A percentile compares a stretch with the other conserved stretches of the same genome.
Conservation (phyloP, 2,888 invertebrate species). For the Hedya salicella region DNA sequence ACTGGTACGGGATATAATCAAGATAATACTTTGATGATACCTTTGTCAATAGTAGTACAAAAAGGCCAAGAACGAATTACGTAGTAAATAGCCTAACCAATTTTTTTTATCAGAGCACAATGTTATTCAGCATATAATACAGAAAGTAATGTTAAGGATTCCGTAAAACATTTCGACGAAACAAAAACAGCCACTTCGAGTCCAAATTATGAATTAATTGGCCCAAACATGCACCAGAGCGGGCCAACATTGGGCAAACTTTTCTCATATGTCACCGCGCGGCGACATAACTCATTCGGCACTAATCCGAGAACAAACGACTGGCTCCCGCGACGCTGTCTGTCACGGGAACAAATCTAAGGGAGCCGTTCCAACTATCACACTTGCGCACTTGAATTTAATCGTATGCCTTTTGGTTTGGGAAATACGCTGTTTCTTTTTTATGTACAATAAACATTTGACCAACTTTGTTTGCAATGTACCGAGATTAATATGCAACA, state of each 20-base stretch:
- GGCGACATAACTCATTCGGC: constrained; percentile 43
- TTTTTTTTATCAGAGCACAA: no score
- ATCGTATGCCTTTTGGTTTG: neutral
- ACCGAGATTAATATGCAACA: no score
- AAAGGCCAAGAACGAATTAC: no score
- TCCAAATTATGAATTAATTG: constrained; percentile 28
- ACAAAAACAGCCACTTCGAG: neutral
- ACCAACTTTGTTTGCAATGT: no score
- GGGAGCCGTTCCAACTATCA: constrained; percentile 41
- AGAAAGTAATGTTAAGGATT: neutral
- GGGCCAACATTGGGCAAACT: constrained; percentile 36
- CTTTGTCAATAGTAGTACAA: no score
- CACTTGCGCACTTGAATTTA: constrained; percentile 26
- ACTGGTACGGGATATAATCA: no score
- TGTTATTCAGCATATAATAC: no score
- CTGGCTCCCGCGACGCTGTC: constrained; percentile 45
- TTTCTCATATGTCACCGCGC: constrained; percentile 42
- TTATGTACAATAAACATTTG: no score
- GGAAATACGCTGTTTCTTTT: neutral
- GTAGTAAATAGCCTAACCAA: no score
- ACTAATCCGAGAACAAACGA: constrained; percentile 51
- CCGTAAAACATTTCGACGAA: neutral
- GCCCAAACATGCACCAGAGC: constrained; percentile 31
- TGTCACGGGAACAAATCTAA: constrained; percentile 42
- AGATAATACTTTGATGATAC: no score